Base-by-base conservation (phyloP, 2,888 invertebrate genomes). In the Pardosa pseudoannulata region DNA sequence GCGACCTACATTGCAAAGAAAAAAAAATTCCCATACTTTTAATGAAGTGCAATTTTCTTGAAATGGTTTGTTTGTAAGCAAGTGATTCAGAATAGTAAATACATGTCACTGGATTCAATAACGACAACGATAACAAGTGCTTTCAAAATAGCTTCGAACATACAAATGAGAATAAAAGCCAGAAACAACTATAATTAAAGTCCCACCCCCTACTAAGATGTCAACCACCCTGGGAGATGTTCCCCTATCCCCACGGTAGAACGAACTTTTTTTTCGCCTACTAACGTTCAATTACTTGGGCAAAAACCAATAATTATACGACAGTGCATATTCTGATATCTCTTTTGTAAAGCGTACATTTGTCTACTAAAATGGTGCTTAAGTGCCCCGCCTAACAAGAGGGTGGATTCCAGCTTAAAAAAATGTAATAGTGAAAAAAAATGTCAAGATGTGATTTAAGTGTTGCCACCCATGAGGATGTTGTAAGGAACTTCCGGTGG, bases 111-210 rank as follows among this genome's bases (percentile, higher is more conserved):
- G 23, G 2, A 72, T 72, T 72, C 31, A 72, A 72, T 72, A 56
- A 31, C 29, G 6, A 16, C 3, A 31, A 7, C 19, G 2, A 27
- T 28, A 41, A 70, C 27, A n/a, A 28, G 36, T 39, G 13, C 16
- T 3, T 41, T 27, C 41, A 23, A 70, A 68, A 70, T 41, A 41
- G 23, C 31, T 41, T 41, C 32, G n/a, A 28, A n/a, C 32, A 29
- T 19, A 13, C 1, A 56, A 32, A 46, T 50, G 29, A 1, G n/a
- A 19, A 72, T 50, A 64, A 46, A 71, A 36, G 13, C 0, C 29
- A 36, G 31, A 32, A 79, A 79, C 27, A 65, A 64, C 79, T 72
- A 46, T 64, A 29, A 79, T 79, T 79, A 71, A 13, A 1, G 7
- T 41, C 27, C 36, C 32, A 71, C 71, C 71, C 71, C 71, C 79